Base-by-base conservation (phyloP, 2,113 vertebrate species). In the Puma concolor region DNA sequence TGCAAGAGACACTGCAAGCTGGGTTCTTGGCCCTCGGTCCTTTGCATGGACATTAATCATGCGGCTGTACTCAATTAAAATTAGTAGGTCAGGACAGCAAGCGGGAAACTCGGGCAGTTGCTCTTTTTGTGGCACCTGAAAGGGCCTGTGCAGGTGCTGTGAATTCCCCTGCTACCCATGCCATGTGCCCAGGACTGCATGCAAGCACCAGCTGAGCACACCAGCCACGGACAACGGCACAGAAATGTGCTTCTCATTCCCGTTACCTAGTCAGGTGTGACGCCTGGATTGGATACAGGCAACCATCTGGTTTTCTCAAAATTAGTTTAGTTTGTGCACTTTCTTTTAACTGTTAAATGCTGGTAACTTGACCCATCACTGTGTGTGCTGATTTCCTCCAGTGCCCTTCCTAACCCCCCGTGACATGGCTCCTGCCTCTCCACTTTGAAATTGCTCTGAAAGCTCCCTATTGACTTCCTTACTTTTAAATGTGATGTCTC, bases 1-100 rank as follows among this genome's bases (percentile, higher is more conserved):
- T 95, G 67, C 63, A 72, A 86, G n/a, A 50, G 95, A 96, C 82
- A 33, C 36, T 79, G 52, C 74, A 92, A 83, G 44, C 79, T 85
- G 33, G 16, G 52, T 19, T 23, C 80, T 82, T 23, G 54, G 88
- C 52, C 19, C 38, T 95, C 29, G 23, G 25, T 36, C n/a, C n/a
- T 91, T 86, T 10, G 7, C n/a, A 10, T 7, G 21, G 50, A 81
- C 21, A 69, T 57, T 63, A 88, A 88, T 71, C 60, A 29, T 5
- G 5, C 16, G 50, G 93, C n/a, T 36, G 2, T 29, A 60, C 15
- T 88, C 31, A 83, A n/a, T 91, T 92, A 93, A 80, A 72, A 87
- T 91, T 36, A 90, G 60, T 14, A 92, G 41, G n/a, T 44, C 52
- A 66, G 44, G 54, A 41, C 14, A 82, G 27, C 8, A 38, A 60